Evolutionary conservation across 1,140 invertebrate species (phyloP).

Genomic region (Leptinotarsa defecta): DNA sequence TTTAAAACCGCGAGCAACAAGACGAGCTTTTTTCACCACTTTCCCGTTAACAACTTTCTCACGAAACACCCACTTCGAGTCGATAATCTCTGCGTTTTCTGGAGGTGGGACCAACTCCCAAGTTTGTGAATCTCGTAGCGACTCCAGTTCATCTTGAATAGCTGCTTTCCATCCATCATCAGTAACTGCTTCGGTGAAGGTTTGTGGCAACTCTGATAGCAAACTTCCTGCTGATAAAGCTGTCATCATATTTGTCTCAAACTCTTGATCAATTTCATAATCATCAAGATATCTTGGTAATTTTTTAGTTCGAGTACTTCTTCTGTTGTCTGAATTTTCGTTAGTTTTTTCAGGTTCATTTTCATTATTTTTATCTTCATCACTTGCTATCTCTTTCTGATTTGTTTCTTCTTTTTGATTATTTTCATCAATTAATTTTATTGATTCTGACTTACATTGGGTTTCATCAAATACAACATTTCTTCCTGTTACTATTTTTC

Average conservation of each 20-base stretch:
- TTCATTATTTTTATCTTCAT: too few species aligned
- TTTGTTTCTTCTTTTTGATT: neutral
- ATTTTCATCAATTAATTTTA: neutral
- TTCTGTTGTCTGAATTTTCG: neutral
- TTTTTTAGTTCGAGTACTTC: neutral
- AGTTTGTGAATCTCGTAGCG: slow-evolving; percentile 22
- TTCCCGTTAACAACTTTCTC: slow-evolving; percentile 40
- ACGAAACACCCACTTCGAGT: slow-evolving; percentile 32
- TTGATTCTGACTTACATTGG: slow-evolving; percentile 12
- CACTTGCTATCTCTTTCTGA: neutral
- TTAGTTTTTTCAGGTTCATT: neutral
- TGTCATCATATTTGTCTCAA: neutral
- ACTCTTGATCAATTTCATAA: neutral
- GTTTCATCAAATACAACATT: slow-evolving; percentile 51
- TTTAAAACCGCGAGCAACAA: slow-evolving; percentile 6
- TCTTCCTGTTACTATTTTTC: slow-evolving; percentile 42
- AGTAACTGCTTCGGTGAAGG: slow-evolving; percentile 11
- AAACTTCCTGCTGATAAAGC: slow-evolving; percentile 8
- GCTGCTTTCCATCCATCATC: slow-evolving; percentile 16
- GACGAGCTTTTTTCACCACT: slow-evolving; percentile 18
- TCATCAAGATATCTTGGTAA: slow-evolving; percentile 17
- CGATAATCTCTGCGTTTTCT: neutral
- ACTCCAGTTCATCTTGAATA: slow-evolving; percentile 40
- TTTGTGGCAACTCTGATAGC: neutral
- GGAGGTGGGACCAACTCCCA: slow-evolving; percentile 10